phyloP scores from a whole-genome alignment of 1,140 invertebrate genomes.

The Brachystomella parvula region DNA sequence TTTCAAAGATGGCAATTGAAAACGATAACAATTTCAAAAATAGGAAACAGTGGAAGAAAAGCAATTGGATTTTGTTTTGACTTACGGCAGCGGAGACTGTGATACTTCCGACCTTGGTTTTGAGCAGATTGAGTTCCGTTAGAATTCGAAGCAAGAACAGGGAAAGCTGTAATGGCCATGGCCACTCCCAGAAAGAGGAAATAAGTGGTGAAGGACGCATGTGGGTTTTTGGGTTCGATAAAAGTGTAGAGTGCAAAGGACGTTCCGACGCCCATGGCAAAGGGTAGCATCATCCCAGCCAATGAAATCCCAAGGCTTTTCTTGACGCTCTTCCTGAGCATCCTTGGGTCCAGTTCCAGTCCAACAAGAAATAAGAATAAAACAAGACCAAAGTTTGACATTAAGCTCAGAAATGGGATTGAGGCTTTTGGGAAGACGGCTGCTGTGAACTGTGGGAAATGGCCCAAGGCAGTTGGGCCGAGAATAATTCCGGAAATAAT shows the following conservation, averaged over 20 bases:
- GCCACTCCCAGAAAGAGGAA: constrained; percentile 37
- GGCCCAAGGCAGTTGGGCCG: constrained; percentile 24
- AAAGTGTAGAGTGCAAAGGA: constrained; percentile 32
- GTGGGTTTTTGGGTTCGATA: constrained; percentile 17
- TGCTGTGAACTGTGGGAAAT: constrained; percentile 28
- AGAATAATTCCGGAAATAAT: constrained; percentile 28
- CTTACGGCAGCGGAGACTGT: constrained; percentile 35
- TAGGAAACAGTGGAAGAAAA: too few relatives aligned
- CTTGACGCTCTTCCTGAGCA: constrained; percentile 25
- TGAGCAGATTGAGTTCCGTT: constrained; percentile 33
- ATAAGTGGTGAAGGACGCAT: constrained; percentile 26
- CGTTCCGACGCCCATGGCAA: constrained; percentile 25
- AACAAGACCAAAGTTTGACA: constrained; percentile 35
- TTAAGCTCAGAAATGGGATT: constrained; percentile 29
- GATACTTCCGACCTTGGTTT: constrained; percentile 37
- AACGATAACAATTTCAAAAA: too few relatives aligned
- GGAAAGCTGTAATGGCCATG: constrained; percentile 38
- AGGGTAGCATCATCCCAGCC: constrained; percentile 37
- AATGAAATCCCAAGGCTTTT: constrained; percentile 33
- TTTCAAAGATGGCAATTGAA: too few relatives aligned
- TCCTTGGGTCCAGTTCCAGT: constrained; percentile 34
- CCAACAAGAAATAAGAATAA: constrained; percentile 38
- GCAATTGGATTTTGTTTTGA: too few relatives aligned
- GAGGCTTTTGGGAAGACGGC: constrained; percentile 31
- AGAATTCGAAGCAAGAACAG: constrained; percentile 37